Evolutionary conservation across 2,113 vertebrate genomes (phyloP).

Genomic region (Poeciliopsis retropinna): DNA sequence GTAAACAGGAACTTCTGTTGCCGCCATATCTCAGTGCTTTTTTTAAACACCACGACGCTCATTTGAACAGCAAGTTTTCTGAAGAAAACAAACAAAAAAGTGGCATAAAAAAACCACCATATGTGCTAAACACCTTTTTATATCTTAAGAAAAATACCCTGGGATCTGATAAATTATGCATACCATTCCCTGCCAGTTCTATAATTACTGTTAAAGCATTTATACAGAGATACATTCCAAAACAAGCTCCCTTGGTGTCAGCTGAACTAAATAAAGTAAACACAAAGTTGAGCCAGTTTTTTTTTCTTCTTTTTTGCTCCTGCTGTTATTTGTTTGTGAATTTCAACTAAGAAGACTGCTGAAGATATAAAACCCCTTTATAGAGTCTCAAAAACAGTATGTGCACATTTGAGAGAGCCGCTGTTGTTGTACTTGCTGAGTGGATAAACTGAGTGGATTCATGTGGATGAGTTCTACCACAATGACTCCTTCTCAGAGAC

Average conservation of each 20-base stretch:
- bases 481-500: conserved; percentile 59
- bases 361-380: conserved; percentile 1
- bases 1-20: conserved; percentile 3
- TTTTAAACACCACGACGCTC: conserved; percentile 25
- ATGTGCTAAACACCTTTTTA: conserved; percentile 6
- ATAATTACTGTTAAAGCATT: conserved; percentile 34
- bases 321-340: conserved; percentile 30
- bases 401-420: conserved; percentile 49
- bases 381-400: conserved; percentile 46
- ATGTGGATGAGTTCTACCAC: conserved; percentile 64
- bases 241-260: neutral
- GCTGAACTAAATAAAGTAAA: conserved; percentile 8
- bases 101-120: conserved; percentile 7
- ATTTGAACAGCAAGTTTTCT: conserved; percentile 16
- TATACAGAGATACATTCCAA: conserved; percentile 14
- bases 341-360: conserved; percentile 3
- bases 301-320: neutral
- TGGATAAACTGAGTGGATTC: conserved; percentile 63
- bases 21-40: conserved; percentile 2
- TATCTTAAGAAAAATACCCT: conserved; percentile 9
- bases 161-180: conserved; percentile 11
- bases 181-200: conserved; percentile 7
- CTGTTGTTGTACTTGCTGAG: conserved; percentile 25
- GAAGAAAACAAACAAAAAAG: conserved; percentile 6
- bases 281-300: conserved; percentile 3